Evolutionary conservation across 2,113 vertebrate genomes (phyloP).

Genomic region (Rhinoptilus africanus): DNA sequence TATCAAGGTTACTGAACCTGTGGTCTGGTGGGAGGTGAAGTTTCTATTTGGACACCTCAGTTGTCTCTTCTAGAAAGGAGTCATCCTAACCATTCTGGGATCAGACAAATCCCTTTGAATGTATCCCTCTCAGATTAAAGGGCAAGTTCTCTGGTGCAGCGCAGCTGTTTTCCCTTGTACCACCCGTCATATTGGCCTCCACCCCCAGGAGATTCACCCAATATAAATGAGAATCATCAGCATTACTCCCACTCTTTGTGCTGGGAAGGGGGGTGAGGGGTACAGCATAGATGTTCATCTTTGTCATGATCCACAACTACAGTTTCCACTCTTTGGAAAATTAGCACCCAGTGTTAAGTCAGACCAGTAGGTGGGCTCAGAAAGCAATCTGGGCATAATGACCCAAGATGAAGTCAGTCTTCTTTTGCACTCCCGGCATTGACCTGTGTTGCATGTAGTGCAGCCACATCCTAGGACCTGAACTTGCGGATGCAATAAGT

Average conservation of each 20-base stretch:
- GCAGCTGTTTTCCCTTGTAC: conserved; percentile 33
- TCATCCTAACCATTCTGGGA: conserved; percentile 10
- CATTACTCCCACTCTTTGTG: conserved; percentile 6
- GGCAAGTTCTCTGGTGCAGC: not conserved
- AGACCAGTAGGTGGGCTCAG: not conserved
- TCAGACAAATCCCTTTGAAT: conserved; percentile 47
- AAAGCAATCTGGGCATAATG: not conserved
- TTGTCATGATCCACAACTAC: not conserved
- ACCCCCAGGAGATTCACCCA: conserved; percentile 39
- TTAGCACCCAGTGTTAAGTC: not conserved
- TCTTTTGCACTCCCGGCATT: not conserved
- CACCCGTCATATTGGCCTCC: not conserved
- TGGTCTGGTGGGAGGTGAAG: conserved; percentile 5
- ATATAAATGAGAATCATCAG: not conserved
- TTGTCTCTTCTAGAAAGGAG: conserved; percentile 22
- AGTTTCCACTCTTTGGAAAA: not conserved
- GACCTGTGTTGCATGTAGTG: not conserved
- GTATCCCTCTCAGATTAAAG: conserved; percentile 41
- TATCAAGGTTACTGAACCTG: not conserved
- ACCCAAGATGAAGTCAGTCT: not conserved
- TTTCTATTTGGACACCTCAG: conserved; percentile 25
- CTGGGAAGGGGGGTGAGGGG: not conserved
- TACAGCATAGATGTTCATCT: not conserved
- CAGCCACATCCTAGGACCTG: not conserved
- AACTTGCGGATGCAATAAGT: not conserved